Conservation (phyloP, 2,888 invertebrate species). For the Ophion ventricosus region DNA sequence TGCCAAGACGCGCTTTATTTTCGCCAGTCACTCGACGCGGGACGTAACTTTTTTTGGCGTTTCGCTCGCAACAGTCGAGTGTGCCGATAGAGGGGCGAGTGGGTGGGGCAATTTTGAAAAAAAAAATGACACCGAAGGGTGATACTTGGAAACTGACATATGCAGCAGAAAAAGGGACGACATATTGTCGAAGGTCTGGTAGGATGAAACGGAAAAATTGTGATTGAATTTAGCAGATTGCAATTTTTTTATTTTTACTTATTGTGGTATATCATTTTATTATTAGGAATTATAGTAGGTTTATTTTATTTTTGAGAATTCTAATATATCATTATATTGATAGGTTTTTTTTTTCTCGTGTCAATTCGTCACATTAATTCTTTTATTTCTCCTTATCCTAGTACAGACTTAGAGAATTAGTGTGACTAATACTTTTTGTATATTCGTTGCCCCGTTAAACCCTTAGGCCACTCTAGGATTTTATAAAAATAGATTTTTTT, state of each 20-base stretch:
- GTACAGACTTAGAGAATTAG: background rate
- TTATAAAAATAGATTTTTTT: too few relatives aligned
- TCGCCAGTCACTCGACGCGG: background rate
- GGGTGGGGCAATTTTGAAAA: background rate
- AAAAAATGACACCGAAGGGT: background rate
- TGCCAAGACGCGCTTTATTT: conserved; percentile 24
- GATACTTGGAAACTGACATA: background rate
- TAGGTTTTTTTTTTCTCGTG: background rate
- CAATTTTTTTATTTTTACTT: too few relatives aligned
- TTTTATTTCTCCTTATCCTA: background rate
- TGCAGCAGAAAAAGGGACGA: background rate
- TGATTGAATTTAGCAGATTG: too few relatives aligned
- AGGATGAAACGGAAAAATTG: background rate
- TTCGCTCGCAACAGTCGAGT: background rate
- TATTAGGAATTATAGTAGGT: background rate
- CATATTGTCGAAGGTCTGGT: background rate
- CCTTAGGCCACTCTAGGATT: too few relatives aligned
- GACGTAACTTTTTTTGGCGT: conserved; percentile 12
- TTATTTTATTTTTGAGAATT: background rate
- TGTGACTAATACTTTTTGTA: background rate
- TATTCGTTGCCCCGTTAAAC: background rate
- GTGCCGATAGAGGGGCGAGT: background rate
- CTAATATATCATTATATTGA: background rate
- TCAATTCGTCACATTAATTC: background rate
- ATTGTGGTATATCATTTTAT: too few relatives aligned